Evolutionary conservation across 2,113 vertebrate species (phyloP).

Genomic region (Ahaetulla prasina): DNA sequence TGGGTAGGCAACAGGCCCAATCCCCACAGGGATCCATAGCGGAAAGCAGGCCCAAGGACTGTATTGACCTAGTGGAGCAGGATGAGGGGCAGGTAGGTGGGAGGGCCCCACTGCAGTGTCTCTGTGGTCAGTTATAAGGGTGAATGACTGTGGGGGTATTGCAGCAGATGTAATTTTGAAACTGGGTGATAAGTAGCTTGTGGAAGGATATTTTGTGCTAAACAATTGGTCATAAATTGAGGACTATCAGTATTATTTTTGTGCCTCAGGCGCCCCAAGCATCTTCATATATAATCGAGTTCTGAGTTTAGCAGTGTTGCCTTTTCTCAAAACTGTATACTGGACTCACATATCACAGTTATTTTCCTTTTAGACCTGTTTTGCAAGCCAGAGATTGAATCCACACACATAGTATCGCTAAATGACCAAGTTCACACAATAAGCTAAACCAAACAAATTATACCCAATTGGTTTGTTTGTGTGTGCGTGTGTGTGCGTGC

Average conservation of each 20-base stretch:
- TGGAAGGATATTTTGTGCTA: background rate
- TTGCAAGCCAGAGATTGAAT: background rate
- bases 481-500: background rate
- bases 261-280: background rate
- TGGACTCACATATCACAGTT: background rate
- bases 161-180: background rate
- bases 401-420: background rate
- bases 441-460: background rate
- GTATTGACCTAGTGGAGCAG: background rate
- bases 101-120: background rate
- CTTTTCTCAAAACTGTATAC: background rate
- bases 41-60: background rate
- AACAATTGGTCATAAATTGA: background rate
- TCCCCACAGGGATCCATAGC: background rate
- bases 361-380: background rate
- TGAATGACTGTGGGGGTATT: background rate
- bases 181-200: background rate
- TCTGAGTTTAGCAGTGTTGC: background rate
- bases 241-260: background rate
- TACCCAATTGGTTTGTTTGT: background rate
- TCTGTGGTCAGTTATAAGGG: background rate
- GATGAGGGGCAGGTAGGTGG: background rate
- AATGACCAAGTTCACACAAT: background rate
- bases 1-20: background rate
- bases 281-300: background rate